Conservation (phyloP, 2,113 vertebrate species). For the Garra rufa region DNA sequence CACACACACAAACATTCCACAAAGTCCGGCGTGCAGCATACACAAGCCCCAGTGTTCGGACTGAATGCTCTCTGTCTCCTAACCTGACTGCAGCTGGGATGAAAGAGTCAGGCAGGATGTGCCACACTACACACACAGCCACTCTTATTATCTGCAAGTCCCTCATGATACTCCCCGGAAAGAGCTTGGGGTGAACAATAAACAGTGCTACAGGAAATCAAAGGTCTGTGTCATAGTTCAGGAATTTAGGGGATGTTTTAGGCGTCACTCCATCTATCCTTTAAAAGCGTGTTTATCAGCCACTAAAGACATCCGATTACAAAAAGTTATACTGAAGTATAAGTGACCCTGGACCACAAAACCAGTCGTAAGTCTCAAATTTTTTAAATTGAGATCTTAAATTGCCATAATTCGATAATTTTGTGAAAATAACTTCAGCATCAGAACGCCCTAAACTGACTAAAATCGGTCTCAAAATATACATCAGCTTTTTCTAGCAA, state of each 20-base stretch:
- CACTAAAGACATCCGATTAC: not conserved
- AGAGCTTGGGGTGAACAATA: conserved; percentile 8
- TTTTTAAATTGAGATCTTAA: too few relatives aligned
- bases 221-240: not conserved
- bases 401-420: too few relatives aligned
- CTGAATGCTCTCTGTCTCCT: conserved; percentile 36
- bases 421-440: not conserved
- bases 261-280: not conserved
- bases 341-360: too few relatives aligned
- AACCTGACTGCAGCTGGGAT: conserved; percentile 46
- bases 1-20: conserved; percentile 17
- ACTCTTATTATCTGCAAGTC: conserved; percentile 22
- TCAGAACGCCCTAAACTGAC: too few relatives aligned
- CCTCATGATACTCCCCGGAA: conserved; percentile 12
- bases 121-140: conserved; percentile 17
- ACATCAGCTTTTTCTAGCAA: not conserved
- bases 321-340: not conserved
- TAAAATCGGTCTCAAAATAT: not conserved
- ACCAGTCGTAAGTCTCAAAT: too few relatives aligned
- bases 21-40: not conserved
- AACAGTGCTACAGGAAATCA: conserved; percentile 31
- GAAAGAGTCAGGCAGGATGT: conserved; percentile 34
- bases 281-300: not conserved
- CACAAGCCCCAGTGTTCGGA: conserved; percentile 25
- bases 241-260: not conserved